Evolutionary conservation across 1,140 invertebrate species (phyloP).

Genomic region (Drosophila persimilis): DNA sequence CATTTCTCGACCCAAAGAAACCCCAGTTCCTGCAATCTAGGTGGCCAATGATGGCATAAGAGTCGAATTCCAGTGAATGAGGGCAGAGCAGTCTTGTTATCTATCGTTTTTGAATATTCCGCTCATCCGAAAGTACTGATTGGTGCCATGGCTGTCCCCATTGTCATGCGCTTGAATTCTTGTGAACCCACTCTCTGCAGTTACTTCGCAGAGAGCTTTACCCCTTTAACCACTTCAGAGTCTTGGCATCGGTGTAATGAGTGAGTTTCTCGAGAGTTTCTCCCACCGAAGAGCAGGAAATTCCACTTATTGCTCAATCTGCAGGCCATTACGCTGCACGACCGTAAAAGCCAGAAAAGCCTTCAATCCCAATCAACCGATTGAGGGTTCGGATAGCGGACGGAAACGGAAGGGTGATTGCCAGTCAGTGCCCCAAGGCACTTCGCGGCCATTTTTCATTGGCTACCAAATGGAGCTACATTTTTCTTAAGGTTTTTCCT

Average conservation of each 20-base stretch:
- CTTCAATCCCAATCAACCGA: conserved; percentile 55
- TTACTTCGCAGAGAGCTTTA: background rate
- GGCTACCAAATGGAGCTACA: conserved; percentile 30
- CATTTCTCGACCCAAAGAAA: too few relatives aligned
- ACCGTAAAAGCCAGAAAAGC: conserved; percentile 50
- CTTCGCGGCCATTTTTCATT: conserved; percentile 37
- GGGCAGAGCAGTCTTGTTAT: too few relatives aligned
- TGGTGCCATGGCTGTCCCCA: too few relatives aligned
- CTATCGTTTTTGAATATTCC: too few relatives aligned
- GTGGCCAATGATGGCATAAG: too few relatives aligned
- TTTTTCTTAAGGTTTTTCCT: conserved; percentile 45
- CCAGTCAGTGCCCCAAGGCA: too few relatives aligned
- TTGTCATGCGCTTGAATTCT: too few relatives aligned
- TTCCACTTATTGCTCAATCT: conserved; percentile 42
- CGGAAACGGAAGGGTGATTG: background rate
- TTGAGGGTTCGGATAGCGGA: conserved; percentile 20
- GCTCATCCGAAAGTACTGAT: too few relatives aligned
- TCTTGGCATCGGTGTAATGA: conserved; percentile 33
- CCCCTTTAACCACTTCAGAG: background rate
- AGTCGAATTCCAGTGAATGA: too few relatives aligned
- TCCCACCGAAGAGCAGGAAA: conserved; percentile 14
- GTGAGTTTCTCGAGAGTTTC: conserved; percentile 20
- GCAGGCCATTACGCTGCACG: conserved; percentile 58
- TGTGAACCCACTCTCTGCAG: background rate
- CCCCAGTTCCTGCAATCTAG: too few relatives aligned